Evolutionary conservation across 1,140 invertebrate genomes (phyloP).

Genomic region (Aphidius gifuensis): DNA sequence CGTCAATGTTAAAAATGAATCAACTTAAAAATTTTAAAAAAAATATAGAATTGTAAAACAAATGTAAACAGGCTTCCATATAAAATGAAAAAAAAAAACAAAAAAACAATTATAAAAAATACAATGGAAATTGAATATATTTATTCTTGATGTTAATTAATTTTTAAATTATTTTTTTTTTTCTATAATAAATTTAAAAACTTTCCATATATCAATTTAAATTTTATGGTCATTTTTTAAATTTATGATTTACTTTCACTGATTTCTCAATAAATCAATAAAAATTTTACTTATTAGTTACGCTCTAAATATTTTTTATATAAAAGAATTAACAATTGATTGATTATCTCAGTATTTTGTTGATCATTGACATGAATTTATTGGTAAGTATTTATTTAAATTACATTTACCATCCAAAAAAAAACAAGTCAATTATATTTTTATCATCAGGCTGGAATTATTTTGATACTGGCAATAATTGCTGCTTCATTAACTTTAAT

Average conservation of each 20-base stretch:
- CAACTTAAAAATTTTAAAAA: conserved; percentile 30
- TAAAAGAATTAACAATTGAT: not conserved
- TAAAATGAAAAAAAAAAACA: conserved; percentile 16
- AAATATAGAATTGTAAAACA: conserved; percentile 14
- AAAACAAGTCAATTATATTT: no score
- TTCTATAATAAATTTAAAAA: not conserved
- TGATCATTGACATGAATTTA: no score
- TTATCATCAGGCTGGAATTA: not conserved
- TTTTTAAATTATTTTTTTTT: conserved; percentile 1
- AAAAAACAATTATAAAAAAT: conserved; percentile 14
- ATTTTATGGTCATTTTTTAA: no score
- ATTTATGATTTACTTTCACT: not conserved
- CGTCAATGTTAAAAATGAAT: conserved; percentile 31
- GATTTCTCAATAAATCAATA: not conserved
- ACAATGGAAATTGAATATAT: conserved; percentile 18
- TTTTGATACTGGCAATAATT: conserved; percentile 1
- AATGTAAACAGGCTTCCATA: conserved; percentile 38
- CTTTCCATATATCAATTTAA: not conserved
- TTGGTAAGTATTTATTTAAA: no score
- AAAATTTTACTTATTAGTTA: not conserved
- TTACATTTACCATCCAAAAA: no score
- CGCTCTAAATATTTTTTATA: conserved; percentile 6
- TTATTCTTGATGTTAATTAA: conserved; percentile 4
- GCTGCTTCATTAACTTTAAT: not conserved
- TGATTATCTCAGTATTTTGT: no score